phyloP scores from a whole-genome alignment of 2,113 vertebrate genomes.

The Polyodon spathula region DNA sequence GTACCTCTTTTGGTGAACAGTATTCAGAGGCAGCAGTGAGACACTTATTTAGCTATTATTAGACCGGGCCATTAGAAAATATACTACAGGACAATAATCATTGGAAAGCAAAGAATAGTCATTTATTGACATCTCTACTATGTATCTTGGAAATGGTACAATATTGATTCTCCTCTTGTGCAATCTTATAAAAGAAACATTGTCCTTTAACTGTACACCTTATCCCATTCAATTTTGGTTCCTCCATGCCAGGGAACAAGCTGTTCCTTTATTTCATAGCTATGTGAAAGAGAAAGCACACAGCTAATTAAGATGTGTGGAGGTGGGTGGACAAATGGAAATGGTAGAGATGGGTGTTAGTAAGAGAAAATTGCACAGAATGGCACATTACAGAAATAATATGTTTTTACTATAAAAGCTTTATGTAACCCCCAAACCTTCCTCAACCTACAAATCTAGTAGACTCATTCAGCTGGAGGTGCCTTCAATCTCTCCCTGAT shows the following conservation, averaged over 20 bases:
- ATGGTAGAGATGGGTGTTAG: conserved; percentile 8
- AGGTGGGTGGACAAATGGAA: conserved; percentile 15
- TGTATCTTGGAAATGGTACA: conserved; percentile 40
- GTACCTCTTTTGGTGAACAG: no score
- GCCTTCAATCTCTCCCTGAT: no score
- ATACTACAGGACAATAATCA: no score
- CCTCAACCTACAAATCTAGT: no score
- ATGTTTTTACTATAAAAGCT: conserved; percentile 18
- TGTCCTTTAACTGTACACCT: not conserved
- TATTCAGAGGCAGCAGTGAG: no score
- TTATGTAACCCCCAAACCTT: not conserved
- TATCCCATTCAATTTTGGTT: not conserved
- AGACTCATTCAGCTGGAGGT: no score
- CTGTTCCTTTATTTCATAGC: conserved; percentile 8
- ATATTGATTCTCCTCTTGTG: conserved; percentile 44
- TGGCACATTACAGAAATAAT: conserved; percentile 21
- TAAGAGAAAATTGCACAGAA: conserved; percentile 14
- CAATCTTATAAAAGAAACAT: conserved; percentile 39
- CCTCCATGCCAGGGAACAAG: conserved; percentile 1
- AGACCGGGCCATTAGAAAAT: no score
- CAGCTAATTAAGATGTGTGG: conserved; percentile 23
- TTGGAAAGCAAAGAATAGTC: not conserved
- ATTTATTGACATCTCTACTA: conserved; percentile 23
- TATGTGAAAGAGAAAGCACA: not conserved
- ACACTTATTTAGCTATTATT: no score